Evolutionary conservation across 2,797 vertebrate genomes (phyloP), one percentile per base, ranked within the genome.

Genomic region (Lateolabrax maculatus): DNA sequence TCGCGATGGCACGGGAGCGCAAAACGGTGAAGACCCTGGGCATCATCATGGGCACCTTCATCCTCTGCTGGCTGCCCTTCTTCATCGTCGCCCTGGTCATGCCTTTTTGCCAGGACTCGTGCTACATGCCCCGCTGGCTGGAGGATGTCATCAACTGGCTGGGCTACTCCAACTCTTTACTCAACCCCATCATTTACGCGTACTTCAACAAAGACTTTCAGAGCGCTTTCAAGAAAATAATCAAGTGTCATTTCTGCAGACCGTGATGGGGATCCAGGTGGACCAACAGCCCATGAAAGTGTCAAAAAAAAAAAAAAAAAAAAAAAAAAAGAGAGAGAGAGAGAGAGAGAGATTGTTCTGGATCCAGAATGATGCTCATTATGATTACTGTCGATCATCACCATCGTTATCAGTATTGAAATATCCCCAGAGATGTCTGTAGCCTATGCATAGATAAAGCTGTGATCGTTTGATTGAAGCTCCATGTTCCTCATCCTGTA

Each of bases 121-220:
- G 98, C 89, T 92, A 95, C 86, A 98, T 99, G 97, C 98, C 98
- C 65, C 81, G 90, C 36, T 96, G 96, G 94, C 84, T 99, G 77
- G 95, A 90, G 49, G 97, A 96, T 67, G 95, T 99, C 49, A 98
- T 99, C 75, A 98, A 97, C 94, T 99, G 98, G 98, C 95, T 98
- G 72, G 98, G 98, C 41, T 99, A 99, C 90, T 99, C 98, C 90
- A 99, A 99, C 94, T 99, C 98, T 3, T 92, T 99, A 34, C 96
- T 99, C 65, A 99, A 99, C 79, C 98, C 98, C n/a, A 96, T 99
- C 89, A 99, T 99, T 72, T 99, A 99, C 85, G 98, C 98, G 8
- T 99, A 99, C 87, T 99, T 99, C 92, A 99, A 99, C 95, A 99
- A 99, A 89, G 98, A 99, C 94, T 99, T 99, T 67, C 98, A 99